phyloP scores from a whole-genome alignment of 2,888 invertebrate species.

The Sicus ferrugineus region DNA sequence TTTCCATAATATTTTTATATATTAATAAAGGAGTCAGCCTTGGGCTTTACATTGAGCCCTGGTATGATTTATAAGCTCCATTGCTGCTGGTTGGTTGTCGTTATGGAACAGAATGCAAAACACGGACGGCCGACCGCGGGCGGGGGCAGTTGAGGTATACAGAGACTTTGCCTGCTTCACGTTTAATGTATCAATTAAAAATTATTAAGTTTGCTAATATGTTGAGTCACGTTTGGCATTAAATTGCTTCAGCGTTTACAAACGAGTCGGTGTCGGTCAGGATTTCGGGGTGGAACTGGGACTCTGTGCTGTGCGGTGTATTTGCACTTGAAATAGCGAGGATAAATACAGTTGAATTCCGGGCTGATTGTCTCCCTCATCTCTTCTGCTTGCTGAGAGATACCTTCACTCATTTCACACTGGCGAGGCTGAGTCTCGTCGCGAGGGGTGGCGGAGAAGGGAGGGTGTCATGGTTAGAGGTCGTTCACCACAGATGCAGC shows the following conservation, averaged over 20 bases:
- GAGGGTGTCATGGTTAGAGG: neutral
- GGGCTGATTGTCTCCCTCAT: neutral
- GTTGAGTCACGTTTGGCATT: slow-evolving; percentile 58
- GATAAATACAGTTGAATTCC: neutral
- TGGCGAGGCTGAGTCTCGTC: neutral
- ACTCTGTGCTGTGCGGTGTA: neutral
- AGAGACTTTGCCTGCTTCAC: slow-evolving; percentile 41
- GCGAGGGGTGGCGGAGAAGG: neutral
- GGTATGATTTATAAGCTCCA: slow-evolving; percentile 21
- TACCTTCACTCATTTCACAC: slow-evolving; percentile 19
- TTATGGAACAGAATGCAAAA: neutral
- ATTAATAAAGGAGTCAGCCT: slow-evolving; percentile 30
- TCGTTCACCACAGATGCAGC: neutral
- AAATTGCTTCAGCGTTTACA: slow-evolving; percentile 35
- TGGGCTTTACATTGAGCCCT: slow-evolving; percentile 6
- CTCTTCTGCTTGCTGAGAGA: slow-evolving; percentile 20
- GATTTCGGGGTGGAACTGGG: neutral
- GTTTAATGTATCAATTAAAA: slow-evolving; percentile 66
- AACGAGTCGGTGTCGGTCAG: neutral
- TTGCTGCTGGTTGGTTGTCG: neutral
- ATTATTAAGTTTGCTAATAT: slow-evolving; percentile 64
- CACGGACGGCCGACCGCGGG: neutral
- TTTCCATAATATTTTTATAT: slow-evolving; percentile 11
- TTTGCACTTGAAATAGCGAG: neutral
- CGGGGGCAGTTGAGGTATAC: neutral